These are phyloP conservation scores for Acanthis flammea DNA, from an alignment of 2,797 vertebrate species.

Conservation along the genomic window DNA sequence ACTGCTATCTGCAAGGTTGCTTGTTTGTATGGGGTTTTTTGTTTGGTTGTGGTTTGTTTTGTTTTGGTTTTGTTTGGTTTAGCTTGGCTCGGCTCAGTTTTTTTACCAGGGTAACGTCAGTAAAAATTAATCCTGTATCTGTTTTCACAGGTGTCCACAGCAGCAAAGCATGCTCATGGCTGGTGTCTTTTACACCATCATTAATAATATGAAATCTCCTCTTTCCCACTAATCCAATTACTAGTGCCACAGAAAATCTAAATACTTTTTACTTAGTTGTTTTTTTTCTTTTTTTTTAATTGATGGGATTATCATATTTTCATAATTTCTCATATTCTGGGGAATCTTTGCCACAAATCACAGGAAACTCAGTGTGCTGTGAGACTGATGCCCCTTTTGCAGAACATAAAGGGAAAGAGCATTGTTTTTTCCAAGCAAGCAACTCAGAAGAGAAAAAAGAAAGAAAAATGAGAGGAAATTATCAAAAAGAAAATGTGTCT, in stretches of 20 bases:
- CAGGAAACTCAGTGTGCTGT: neutral
- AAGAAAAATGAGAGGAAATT: neutral
- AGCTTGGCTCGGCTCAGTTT: accelerated
- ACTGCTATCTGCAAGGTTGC: neutral
- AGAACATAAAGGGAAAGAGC: neutral
- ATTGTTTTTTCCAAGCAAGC: neutral
- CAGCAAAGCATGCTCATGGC: neutral
- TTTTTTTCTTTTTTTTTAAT: neutral
- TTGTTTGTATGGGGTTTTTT: neutral
- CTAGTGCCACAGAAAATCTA: neutral
- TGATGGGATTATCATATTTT: neutral
- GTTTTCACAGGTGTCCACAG: neutral
- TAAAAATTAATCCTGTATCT: neutral
- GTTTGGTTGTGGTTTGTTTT: neutral
- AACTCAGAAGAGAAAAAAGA: neutral
- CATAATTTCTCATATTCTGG: neutral
- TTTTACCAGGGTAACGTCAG: neutral
- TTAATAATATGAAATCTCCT: neutral
- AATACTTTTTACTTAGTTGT: neutral
- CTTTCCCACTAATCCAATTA: neutral
- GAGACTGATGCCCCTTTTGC: neutral
- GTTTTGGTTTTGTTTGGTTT: neutral
- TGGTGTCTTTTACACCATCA: neutral
- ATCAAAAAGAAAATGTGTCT: neutral
- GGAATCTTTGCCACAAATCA: neutral